Conservation (phyloP, 2,888 invertebrate genomes). For the Syritta pipiens region DNA sequence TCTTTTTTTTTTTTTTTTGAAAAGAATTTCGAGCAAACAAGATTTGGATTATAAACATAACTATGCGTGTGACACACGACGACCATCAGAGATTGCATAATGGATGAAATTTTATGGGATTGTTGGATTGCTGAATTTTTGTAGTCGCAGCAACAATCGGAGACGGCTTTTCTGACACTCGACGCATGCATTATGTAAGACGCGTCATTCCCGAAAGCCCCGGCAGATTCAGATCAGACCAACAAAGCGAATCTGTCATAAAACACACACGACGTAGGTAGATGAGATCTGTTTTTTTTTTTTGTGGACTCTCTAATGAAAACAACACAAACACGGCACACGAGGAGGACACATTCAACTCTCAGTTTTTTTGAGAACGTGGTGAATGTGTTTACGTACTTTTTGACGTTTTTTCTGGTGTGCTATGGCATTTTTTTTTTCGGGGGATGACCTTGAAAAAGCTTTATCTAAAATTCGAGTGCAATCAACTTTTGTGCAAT, state of each 20-base stretch:
- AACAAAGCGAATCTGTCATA: background rate
- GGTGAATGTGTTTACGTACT: slow-evolving; percentile 4
- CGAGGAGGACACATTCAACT: background rate
- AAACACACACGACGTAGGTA: no score
- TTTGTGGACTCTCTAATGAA: background rate
- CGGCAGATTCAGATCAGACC: no score
- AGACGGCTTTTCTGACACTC: no score
- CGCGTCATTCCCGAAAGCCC: no score
- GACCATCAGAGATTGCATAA: slow-evolving; percentile 48
- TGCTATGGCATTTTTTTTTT: background rate
- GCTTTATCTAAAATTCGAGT: slow-evolving; percentile 79
- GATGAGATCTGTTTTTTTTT: background rate
- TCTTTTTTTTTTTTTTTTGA: slow-evolving; percentile 16
- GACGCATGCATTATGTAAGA: slow-evolving; percentile 33
- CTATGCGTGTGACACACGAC: slow-evolving; percentile 49
- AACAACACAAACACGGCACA: background rate
- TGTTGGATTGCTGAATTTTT: no score
- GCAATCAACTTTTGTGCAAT: slow-evolving; percentile 77
- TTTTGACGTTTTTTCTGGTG: slow-evolving; percentile 35
- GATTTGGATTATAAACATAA: slow-evolving; percentile 8
- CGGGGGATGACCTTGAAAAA: slow-evolving; percentile 78
- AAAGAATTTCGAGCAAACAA: background rate
- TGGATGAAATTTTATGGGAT: no score
- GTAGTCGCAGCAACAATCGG: no score
- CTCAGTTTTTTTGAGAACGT: background rate